phyloP scores from a whole-genome alignment of 2,113 vertebrate genomes.

The Limanda limanda region DNA sequence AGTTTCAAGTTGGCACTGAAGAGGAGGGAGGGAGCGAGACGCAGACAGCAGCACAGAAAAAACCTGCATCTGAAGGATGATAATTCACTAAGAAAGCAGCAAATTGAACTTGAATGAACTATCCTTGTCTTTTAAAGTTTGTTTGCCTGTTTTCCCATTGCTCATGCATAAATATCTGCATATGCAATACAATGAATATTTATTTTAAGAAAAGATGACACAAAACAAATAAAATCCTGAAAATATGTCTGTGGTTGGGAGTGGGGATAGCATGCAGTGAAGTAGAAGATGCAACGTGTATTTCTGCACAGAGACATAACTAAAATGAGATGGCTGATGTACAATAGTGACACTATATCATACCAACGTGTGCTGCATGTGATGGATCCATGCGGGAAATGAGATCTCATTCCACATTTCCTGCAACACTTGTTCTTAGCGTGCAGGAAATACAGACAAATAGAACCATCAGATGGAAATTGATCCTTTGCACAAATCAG shows the following conservation, averaged over 20 bases:
- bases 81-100: conserved; percentile 20
- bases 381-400: conserved; percentile 66
- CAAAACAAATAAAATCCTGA: conserved; percentile 34
- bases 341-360: conserved; percentile 54
- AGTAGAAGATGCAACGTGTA: conserved; percentile 41
- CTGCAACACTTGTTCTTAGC: conserved; percentile 49
- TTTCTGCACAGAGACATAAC: conserved; percentile 22
- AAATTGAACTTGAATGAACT: conserved; percentile 49
- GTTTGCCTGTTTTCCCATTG: conserved; percentile 8
- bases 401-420: conserved; percentile 69
- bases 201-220: conserved; percentile 18
- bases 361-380: conserved; percentile 28
- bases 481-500: conserved; percentile 64
- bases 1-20: conserved; percentile 32
- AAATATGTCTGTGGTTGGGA: conserved; percentile 3
- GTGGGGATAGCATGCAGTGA: conserved; percentile 19
- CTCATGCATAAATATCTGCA: conserved; percentile 37
- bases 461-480: conserved; percentile 71
- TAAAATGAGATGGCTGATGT: conserved; percentile 54
- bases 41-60: conserved; percentile 29
- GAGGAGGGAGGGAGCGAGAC: conserved; percentile 20
- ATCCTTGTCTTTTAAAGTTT: conserved; percentile 27
- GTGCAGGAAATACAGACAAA: conserved; percentile 55
- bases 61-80: conserved; percentile 32
- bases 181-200: conserved; percentile 31